Percentiles rank a stretch among this genome's conserved stretches.
Evolutionary conservation across 1,140 invertebrate species (phyloP).

Genomic region (Dreissena polymorpha): DNA sequence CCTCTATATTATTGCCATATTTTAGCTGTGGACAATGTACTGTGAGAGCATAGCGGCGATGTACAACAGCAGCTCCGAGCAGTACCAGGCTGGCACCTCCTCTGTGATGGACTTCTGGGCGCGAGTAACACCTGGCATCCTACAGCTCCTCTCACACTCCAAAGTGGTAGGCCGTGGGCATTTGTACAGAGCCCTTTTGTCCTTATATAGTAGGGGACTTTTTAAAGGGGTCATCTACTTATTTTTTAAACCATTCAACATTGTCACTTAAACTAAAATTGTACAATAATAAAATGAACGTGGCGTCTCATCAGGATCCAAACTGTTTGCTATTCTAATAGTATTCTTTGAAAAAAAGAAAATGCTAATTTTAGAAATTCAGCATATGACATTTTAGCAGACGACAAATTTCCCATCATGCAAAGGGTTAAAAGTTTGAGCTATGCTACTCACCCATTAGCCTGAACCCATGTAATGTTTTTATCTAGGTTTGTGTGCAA

Average conservation of each 20-base stretch:
- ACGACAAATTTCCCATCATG: too few relatives aligned
- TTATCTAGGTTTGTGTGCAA: too few relatives aligned
- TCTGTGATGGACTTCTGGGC: constrained; percentile 99
- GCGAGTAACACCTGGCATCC: constrained; percentile 96
- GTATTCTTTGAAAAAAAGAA: too few relatives aligned
- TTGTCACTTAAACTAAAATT: too few relatives aligned
- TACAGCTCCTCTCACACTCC: constrained; percentile 95
- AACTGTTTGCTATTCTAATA: too few relatives aligned
- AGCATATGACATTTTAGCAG: too few relatives aligned
- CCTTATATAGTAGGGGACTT: neutral
- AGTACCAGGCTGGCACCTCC: constrained; percentile 66
- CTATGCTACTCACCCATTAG: too few relatives aligned
- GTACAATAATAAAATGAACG: too few relatives aligned
- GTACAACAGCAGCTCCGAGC: constrained; percentile 82
- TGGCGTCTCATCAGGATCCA: too few relatives aligned
- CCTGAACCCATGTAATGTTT: too few relatives aligned
- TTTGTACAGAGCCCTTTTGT: neutral
- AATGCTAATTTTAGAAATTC: too few relatives aligned
- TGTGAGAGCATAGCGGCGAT: constrained; percentile 91
- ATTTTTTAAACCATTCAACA: neutral
- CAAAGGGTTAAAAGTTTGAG: too few relatives aligned
- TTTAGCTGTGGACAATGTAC: constrained; percentile 97
- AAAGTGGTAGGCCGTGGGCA: constrained; percentile 87
- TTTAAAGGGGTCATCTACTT: neutral
- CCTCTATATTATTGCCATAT: neutral